A percentile compares a stretch with the other conserved stretches of the same genome.
Conservation (phyloP, 2,113 vertebrate genomes). For the Saguinus imperator region DNA sequence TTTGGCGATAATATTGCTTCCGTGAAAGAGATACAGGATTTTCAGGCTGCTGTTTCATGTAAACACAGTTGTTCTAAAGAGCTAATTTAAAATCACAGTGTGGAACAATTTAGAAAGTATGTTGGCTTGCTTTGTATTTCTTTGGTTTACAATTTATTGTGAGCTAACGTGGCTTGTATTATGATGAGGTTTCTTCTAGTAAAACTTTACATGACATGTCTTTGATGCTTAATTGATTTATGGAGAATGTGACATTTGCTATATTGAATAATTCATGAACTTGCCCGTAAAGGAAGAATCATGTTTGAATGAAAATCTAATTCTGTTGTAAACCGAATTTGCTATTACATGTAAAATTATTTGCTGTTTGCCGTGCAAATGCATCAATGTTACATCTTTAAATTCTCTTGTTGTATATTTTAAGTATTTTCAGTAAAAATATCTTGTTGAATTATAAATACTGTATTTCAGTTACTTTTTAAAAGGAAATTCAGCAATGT, state of each 20-base stretch:
- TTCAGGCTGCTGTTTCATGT: slow-evolving; percentile 50
- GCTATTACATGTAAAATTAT: slow-evolving; percentile 51
- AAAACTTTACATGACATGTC: slow-evolving; percentile 37
- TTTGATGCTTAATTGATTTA: slow-evolving; percentile 69
- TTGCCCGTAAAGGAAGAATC: slow-evolving; percentile 54
- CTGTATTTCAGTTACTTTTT: slow-evolving; percentile 20
- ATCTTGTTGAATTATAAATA: slow-evolving; percentile 16
- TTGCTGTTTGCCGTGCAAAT: slow-evolving; percentile 41
- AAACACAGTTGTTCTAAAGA: slow-evolving; percentile 31
- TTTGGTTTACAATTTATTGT: slow-evolving; percentile 60
- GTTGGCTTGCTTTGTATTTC: slow-evolving; percentile 52
- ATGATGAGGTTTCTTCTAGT: slow-evolving; percentile 58
- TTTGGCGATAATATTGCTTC: slow-evolving; percentile 59
- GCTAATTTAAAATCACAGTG: slow-evolving; percentile 51
- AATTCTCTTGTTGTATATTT: slow-evolving; percentile 11
- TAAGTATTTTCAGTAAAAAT: slow-evolving; percentile 46
- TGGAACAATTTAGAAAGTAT: slow-evolving; percentile 59
- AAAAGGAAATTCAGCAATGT: not conserved
- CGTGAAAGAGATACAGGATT: slow-evolving; percentile 51
- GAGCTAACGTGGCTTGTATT: slow-evolving; percentile 63
- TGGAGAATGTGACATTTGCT: slow-evolving; percentile 71
- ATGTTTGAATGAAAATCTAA: slow-evolving; percentile 62
- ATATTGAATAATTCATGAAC: slow-evolving; percentile 67
- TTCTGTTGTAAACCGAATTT: slow-evolving; percentile 51
- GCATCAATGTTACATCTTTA: slow-evolving; percentile 43